phyloP scores from a whole-genome alignment of 2,888 invertebrate species.

The Linyphia triangularis region DNA sequence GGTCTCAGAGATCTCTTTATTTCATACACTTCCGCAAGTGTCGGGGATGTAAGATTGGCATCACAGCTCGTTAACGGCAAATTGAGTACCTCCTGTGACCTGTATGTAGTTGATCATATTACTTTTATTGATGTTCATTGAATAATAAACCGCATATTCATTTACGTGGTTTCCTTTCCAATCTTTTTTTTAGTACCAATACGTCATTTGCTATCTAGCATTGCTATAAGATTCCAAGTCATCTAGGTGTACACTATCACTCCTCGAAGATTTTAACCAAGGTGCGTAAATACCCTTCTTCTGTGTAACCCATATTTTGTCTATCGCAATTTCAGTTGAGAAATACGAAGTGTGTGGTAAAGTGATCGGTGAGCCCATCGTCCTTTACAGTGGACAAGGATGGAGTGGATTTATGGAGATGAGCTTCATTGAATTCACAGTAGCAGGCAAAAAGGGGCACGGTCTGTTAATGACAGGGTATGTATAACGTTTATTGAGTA shows the following conservation, averaged over 20 bases:
- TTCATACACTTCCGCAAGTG: too few species aligned
- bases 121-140: too few species aligned
- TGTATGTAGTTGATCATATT: too few species aligned
- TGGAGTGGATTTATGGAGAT: conserved; percentile 38
- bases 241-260: neutral
- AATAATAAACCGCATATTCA: too few species aligned
- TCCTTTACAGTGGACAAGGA: conserved; percentile 11
- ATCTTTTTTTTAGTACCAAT: too few species aligned
- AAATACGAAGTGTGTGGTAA: conserved; percentile 25
- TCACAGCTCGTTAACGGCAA: too few species aligned
- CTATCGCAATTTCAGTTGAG: neutral
- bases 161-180: too few species aligned
- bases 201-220: too few species aligned
- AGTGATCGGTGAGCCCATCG: neutral
- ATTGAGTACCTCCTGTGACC: too few species aligned
- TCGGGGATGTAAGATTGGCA: too few species aligned
- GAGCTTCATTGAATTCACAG: neutral
- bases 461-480: conserved; percentile 42
- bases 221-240: neutral
- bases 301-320: neutral
- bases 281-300: neutral
- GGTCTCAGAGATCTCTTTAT: too few species aligned
- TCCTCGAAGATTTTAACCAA: neutral
- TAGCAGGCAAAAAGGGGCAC: conserved; percentile 14
- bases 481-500: neutral